phyloP scores from a whole-genome alignment of 1,140 invertebrate species.

The Mizuhopecten yessoensis region DNA sequence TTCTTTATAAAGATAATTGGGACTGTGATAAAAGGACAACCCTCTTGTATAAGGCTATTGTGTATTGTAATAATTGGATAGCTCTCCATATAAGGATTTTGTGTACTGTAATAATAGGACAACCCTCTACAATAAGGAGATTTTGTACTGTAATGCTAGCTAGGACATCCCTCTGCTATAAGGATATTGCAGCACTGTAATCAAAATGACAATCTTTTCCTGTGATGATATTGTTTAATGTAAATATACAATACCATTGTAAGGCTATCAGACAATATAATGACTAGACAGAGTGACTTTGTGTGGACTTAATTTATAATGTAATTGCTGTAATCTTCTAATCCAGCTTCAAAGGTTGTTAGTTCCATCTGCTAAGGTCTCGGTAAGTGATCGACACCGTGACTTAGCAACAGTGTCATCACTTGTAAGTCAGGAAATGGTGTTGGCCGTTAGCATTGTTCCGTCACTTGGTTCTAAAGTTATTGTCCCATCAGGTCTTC shows the following conservation, averaged over 20 bases:
- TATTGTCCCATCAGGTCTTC: slow-evolving; percentile 6
- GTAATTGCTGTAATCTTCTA: not conserved
- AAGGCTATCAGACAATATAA: not conserved
- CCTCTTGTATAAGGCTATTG: no score
- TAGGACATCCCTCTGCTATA: no score
- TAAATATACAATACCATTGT: not conserved
- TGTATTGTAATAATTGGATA: no score
- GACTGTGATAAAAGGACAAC: no score
- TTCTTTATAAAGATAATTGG: no score
- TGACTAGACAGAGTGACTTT: not conserved
- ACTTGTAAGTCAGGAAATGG: slow-evolving; percentile 26
- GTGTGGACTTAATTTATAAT: no score
- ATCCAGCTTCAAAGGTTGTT: slow-evolving; percentile 4
- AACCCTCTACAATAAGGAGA: no score
- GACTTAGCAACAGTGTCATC: slow-evolving; percentile 31
- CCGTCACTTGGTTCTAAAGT: not conserved
- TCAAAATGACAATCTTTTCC: no score
- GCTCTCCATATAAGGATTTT: no score
- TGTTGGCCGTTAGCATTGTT: not conserved
- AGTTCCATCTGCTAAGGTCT: not conserved
- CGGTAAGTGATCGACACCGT: not conserved
- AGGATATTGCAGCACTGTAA: no score
- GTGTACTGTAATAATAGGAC: no score
- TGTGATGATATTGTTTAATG: not conserved
- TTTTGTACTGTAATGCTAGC: no score